phyloP scores from a whole-genome alignment of 2,888 invertebrate genomes.

The Diaprepes abbreviatus region DNA sequence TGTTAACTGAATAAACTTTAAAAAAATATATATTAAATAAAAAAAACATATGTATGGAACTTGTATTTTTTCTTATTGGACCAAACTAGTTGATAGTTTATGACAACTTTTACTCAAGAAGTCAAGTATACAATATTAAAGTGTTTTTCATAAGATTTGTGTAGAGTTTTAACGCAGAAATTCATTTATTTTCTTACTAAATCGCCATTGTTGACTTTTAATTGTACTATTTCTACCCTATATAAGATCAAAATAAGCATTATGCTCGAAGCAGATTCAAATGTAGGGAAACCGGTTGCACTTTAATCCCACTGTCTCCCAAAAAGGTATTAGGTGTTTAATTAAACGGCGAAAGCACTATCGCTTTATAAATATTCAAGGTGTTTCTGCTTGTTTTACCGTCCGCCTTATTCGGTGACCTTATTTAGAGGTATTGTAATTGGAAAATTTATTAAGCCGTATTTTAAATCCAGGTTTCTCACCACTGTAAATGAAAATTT shows the following conservation, averaged over 20 bases:
- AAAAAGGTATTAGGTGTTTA: constrained; percentile 13
- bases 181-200: background rate
- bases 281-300: background rate
- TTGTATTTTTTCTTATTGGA: no score
- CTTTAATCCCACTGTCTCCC: constrained; percentile 6
- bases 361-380: constrained; percentile 18
- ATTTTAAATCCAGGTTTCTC: background rate
- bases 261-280: background rate
- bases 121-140: no score
- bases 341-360: constrained; percentile 18
- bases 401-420: background rate
- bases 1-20: no score
- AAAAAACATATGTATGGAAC: no score
- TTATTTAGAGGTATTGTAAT: constrained; percentile 10
- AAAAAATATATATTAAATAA: no score
- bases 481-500: no score
- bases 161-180: no score
- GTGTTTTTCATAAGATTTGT: no score
- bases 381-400: constrained; percentile 1
- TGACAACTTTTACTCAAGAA: no score
- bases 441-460: background rate
- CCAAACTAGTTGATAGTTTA: no score
- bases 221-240: background rate
- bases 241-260: constrained; percentile 7
- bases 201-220: background rate